These are phyloP conservation scores for Trisateles emortualis DNA, from an alignment of 2,888 invertebrate genomes.

Conservation along the genomic window DNA sequence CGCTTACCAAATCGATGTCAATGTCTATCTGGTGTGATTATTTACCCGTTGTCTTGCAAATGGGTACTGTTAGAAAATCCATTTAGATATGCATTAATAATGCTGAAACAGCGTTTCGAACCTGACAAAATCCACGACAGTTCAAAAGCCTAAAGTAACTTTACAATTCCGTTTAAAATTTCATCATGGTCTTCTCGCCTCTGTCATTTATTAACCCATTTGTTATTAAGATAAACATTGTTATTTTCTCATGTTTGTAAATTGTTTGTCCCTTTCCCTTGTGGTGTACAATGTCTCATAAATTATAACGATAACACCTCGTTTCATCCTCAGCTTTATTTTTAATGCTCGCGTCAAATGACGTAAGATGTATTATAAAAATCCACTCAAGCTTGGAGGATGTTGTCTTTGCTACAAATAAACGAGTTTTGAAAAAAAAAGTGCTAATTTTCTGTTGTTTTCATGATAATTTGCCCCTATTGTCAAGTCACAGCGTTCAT, in stretches of 20 bases:
- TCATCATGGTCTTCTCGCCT: not conserved
- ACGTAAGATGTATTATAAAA: conserved; percentile 51
- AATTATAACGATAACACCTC: conserved; percentile 28
- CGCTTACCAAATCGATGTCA: conserved; percentile 25
- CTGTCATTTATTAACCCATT: not conserved
- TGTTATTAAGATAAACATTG: not conserved
- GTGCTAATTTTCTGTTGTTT: conserved; percentile 41
- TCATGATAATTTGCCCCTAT: conserved; percentile 26
- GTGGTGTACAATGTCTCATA: conserved; percentile 23
- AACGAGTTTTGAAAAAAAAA: conserved; percentile 36
- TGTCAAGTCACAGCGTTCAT: conserved; percentile 29
- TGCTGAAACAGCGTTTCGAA: conserved; percentile 1
- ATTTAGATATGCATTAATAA: not conserved
- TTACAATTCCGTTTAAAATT: not conserved
- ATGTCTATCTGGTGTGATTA: conserved; percentile 20
- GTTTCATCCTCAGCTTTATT: conserved; percentile 34
- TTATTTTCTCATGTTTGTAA: conserved; percentile 2
- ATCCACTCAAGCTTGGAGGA: conserved; percentile 41
- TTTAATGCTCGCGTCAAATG: conserved; percentile 46
- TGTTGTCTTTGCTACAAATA: conserved; percentile 47
- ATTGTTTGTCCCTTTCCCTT: conserved; percentile 8
- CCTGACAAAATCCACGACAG: not conserved
- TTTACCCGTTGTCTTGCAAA: conserved; percentile 28
- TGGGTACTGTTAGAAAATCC: conserved; percentile 16
- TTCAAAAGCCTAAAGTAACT: not conserved